A percentile compares a stretch with the other conserved stretches of the same genome.
phyloP scores from a whole-genome alignment of 2,113 vertebrate species.

The Deroptyus accipitrinus region DNA sequence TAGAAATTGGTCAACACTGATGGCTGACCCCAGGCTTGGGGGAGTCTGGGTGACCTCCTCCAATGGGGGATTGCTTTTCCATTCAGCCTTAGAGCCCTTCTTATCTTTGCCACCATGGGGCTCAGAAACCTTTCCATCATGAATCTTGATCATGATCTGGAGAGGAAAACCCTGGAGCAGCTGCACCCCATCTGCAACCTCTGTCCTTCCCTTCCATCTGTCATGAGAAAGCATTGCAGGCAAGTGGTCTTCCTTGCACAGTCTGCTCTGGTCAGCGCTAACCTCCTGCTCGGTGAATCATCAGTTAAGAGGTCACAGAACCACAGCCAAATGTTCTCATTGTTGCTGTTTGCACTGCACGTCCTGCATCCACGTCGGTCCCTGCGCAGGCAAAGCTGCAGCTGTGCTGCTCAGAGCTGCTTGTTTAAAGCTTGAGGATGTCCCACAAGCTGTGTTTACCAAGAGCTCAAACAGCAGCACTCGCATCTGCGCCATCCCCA shows the following conservation, averaged over 20 bases:
- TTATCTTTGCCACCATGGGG: not conserved
- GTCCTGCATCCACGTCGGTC: not conserved
- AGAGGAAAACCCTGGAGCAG: not conserved
- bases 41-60: not conserved
- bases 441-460: not conserved
- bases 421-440: not conserved
- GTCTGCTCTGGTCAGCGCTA: not conserved
- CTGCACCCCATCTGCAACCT: not conserved
- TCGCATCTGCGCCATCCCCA: fast-evolving
- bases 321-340: not conserved
- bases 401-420: not conserved
- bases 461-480: not conserved
- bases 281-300: not conserved
- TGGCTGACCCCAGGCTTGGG: not conserved
- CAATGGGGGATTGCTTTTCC: not conserved
- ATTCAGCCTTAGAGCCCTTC: not conserved
- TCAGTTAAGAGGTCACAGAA: not conserved
- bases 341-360: not conserved
- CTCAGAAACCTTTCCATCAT: not conserved
- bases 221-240: not conserved
- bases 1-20: not conserved
- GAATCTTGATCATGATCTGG: not conserved
- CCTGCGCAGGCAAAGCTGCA: fast-evolving
- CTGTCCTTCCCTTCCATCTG: not conserved
- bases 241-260: fast-evolving